Conservation (phyloP, 1,140 invertebrate species). For the Temnothorax curvispinosus region DNA sequence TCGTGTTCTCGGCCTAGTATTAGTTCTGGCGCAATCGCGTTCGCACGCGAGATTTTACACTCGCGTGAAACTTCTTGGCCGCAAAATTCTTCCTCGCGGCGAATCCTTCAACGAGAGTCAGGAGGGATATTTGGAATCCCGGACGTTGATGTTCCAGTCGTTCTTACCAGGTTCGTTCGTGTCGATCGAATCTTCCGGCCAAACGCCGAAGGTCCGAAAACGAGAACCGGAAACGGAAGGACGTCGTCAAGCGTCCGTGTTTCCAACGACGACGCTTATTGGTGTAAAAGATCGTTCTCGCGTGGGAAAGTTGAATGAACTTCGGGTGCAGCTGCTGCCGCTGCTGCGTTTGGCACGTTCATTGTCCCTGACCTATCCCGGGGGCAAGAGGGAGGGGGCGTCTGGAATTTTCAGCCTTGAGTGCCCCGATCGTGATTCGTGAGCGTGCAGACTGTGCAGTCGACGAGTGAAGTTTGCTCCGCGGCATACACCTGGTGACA, state of each 20-base stretch:
- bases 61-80: background rate
- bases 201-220: background rate
- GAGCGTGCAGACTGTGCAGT: slow-evolving; percentile 5
- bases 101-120: background rate
- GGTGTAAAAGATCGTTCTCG: slow-evolving; percentile 17
- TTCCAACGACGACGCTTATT: background rate
- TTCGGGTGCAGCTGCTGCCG: background rate
- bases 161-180: slow-evolving; percentile 28
- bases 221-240: slow-evolving; percentile 14
- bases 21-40: slow-evolving; percentile 54
- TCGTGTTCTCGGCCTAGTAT: slow-evolving; percentile 61
- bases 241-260: background rate
- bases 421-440: slow-evolving; percentile 49
- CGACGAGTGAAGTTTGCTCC: slow-evolving; percentile 31
- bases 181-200: background rate
- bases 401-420: slow-evolving; percentile 60
- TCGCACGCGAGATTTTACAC: slow-evolving; percentile 2
- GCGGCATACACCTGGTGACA: slow-evolving; percentile 27
- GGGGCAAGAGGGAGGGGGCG: background rate
- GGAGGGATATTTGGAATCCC: background rate
- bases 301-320: slow-evolving; percentile 47
- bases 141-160: slow-evolving; percentile 10
- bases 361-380: slow-evolving; percentile 59
- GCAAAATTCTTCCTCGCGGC: background rate
- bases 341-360: slow-evolving; percentile 57